Percentiles rank a stretch among this genome's conserved stretches.
Evolutionary conservation across 1,140 invertebrate species (phyloP).

Genomic region (Meloidogyne exigua): DNA sequence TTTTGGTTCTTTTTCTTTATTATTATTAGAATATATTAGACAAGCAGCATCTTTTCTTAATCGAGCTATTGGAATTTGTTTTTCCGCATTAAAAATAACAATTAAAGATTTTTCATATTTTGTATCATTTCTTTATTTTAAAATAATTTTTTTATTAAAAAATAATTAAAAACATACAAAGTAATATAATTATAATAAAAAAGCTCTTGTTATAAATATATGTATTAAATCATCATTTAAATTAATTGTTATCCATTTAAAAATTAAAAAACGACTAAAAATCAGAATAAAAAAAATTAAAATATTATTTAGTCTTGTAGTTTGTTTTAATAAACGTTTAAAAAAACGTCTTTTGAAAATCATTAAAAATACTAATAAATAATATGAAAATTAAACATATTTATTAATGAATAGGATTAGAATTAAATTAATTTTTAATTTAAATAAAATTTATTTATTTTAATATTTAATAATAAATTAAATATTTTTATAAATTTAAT

Average conservation of each 20-base stretch:
- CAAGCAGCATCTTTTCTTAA: not conserved
- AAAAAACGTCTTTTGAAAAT: not conserved
- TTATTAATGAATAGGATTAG: no score
- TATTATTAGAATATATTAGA: not conserved
- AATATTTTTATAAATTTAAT: no score
- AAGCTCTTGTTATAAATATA: constrained; percentile 1
- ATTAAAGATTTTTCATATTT: not conserved
- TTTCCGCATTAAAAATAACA: not conserved
- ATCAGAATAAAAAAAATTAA: not conserved
- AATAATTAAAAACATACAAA: not conserved
- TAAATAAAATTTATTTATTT: no score
- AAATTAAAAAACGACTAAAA: not conserved
- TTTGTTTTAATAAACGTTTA: not conserved
- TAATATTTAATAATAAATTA: no score
- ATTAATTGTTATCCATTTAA: not conserved
- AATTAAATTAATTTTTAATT: no score
- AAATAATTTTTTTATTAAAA: not conserved
- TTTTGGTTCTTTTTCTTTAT: not conserved
- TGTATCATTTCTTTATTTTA: not conserved
- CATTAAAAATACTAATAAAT: not conserved
- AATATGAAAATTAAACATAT: no score
- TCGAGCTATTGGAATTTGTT: not conserved
- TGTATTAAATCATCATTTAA: constrained; percentile 3
- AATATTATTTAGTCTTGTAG: constrained; percentile 1
- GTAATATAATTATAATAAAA: constrained; percentile 3